Percentiles rank a stretch among this genome's conserved stretches.
Evolutionary conservation across 1,140 invertebrate species (phyloP).

Genomic region (Gonatopus flavifemur): DNA sequence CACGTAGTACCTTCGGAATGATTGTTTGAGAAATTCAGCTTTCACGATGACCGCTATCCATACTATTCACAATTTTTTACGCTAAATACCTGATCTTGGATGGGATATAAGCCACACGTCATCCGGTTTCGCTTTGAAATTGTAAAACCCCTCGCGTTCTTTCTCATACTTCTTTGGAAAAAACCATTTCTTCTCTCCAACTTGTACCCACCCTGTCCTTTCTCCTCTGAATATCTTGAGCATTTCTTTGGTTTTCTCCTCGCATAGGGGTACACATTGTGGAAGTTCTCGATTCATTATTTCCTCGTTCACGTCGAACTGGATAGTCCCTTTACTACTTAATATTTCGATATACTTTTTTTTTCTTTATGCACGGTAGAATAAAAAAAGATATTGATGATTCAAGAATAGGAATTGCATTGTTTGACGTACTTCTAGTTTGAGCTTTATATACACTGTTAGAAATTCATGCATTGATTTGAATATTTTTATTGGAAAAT

Average conservation of each 20-base stretch:
- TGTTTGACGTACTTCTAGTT: too few species aligned
- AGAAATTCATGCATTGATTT: too few species aligned
- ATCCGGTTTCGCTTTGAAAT: conserved; percentile 63
- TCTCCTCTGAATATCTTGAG: conserved; percentile 55
- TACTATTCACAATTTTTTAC: neutral
- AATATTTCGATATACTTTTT: too few species aligned
- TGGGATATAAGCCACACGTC: conserved; percentile 74
- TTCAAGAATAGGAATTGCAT: too few species aligned
- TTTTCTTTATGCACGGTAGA: too few species aligned
- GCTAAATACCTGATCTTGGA: conserved; percentile 67
- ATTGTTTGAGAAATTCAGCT: conserved; percentile 6
- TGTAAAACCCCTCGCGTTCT: conserved; percentile 66
- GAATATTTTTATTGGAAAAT: too few species aligned
- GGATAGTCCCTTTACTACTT: too few species aligned
- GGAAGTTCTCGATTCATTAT: neutral
- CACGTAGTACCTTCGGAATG: conserved; percentile 69
- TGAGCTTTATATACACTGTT: too few species aligned
- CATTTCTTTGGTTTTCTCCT: conserved; percentile 31
- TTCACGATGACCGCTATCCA: neutral
- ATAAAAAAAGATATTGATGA: too few species aligned
- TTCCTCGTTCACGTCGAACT: too few species aligned
- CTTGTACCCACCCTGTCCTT: conserved; percentile 65
- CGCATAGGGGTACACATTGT: conserved; percentile 18
- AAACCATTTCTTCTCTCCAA: conserved; percentile 71
- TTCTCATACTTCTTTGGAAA: conserved; percentile 64